These are phyloP conservation scores for Trichomycterus rosablanca DNA, from an alignment of 2,113 vertebrate species.

Conservation along the genomic window DNA sequence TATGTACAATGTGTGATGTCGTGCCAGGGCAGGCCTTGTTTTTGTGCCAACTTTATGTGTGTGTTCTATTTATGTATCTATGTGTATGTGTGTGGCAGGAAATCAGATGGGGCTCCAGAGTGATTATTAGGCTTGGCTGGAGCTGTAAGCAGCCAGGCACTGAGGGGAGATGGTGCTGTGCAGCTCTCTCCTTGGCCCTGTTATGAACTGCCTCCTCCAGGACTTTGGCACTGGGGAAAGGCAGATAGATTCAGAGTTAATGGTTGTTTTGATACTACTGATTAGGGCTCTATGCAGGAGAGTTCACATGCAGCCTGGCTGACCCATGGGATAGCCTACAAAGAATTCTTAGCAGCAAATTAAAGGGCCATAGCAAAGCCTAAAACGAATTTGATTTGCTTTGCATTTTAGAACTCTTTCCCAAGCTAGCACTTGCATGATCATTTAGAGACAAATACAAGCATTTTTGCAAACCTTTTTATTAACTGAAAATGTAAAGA, in stretches of 20 bases:
- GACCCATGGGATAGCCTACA: conserved; percentile 45
- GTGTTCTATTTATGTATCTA: no score
- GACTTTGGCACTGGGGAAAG: conserved; percentile 24
- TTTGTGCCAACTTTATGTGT: conserved; percentile 3
- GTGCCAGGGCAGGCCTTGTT: conserved; percentile 19
- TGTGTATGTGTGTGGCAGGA: conserved; percentile 12
- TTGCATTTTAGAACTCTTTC: no score
- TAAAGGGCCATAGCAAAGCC: conserved; percentile 42
- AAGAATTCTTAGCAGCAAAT: conserved; percentile 39
- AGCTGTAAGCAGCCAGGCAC: conserved; percentile 38
- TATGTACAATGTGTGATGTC: conserved; percentile 10
- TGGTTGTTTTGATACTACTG: conserved; percentile 65
- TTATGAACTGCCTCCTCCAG: conserved; percentile 25
- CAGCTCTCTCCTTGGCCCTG: conserved; percentile 24
- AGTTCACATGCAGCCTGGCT: conserved; percentile 50
- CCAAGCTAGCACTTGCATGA: no score
- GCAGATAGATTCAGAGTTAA: conserved; percentile 56
- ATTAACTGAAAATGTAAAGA: no score
- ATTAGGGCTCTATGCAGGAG: conserved; percentile 56
- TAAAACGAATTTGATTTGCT: no score
- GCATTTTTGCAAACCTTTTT: no score
- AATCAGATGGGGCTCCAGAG: conserved; percentile 30
- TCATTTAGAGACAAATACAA: no score
- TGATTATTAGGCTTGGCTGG: conserved; percentile 34
- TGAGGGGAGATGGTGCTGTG: conserved; percentile 28